Percentiles rank a stretch among this genome's conserved stretches.
phyloP scores from a whole-genome alignment of 2,888 invertebrate species.

The Pharmacophagus antenor region DNA sequence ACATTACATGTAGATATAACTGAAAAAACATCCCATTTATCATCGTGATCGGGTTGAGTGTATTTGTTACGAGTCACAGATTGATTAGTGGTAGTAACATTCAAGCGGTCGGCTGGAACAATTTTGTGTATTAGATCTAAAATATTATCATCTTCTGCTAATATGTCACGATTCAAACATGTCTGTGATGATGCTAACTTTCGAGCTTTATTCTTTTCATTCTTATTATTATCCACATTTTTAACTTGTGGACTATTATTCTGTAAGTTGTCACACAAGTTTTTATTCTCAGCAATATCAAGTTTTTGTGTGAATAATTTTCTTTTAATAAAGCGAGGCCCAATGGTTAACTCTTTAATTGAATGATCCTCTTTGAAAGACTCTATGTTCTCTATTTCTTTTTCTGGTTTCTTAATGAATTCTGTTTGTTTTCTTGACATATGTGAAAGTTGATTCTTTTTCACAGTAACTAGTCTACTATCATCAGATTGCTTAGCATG shows the following conservation, averaged over 20 bases:
- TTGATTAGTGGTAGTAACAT: conserved; percentile 52
- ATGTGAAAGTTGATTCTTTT: not conserved
- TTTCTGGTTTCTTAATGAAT: not conserved
- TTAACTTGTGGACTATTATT: conserved; percentile 55
- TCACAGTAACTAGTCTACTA: not conserved
- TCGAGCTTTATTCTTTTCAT: conserved; percentile 57
- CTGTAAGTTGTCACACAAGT: conserved; percentile 45
- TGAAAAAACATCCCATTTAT: conserved; percentile 61
- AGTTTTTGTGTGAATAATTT: conserved; percentile 69
- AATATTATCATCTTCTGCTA: conserved; percentile 54
- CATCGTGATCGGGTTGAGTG: conserved; percentile 41
- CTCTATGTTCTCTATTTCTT: not conserved
- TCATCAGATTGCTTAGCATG: conserved; percentile 23
- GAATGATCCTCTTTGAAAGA: not conserved
- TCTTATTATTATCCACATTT: conserved; percentile 46
- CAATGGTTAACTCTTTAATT: conserved; percentile 48
- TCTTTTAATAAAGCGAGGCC: conserved; percentile 70
- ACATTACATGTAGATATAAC: conserved; percentile 53
- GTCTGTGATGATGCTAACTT: conserved; percentile 59
- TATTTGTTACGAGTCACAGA: conserved; percentile 36
- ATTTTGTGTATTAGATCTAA: conserved; percentile 69
- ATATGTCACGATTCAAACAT: conserved; percentile 58
- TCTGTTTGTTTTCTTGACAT: not conserved
- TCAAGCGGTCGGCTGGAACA: conserved; percentile 61
- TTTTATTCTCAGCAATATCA: conserved; percentile 55